Evolutionary conservation across 1,140 invertebrate species (phyloP).

Genomic region (Cheumatopsyche charites): DNA sequence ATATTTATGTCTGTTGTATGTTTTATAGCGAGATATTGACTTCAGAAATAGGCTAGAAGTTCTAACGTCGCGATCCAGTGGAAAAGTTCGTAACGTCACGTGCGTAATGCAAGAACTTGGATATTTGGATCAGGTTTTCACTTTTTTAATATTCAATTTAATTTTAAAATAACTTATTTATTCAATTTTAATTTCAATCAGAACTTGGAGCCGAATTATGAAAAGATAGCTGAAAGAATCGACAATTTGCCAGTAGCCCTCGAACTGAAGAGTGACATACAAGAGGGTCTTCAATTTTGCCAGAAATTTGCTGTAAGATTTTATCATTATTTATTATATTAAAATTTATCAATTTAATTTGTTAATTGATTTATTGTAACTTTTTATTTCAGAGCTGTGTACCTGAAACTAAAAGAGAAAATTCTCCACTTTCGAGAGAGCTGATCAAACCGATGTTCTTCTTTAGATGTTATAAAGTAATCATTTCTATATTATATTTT

Average conservation of each 20-base stretch:
- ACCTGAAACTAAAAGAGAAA: slow-evolving; percentile 67
- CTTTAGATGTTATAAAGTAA: slow-evolving; percentile 71
- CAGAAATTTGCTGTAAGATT: slow-evolving; percentile 67
- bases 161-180: background rate
- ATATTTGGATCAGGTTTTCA: slow-evolving; percentile 62
- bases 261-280: slow-evolving; percentile 67
- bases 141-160: background rate
- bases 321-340: slow-evolving; percentile 1
- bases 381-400: slow-evolving; percentile 66
- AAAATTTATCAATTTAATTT: slow-evolving; percentile 12
- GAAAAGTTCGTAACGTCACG: slow-evolving; percentile 65
- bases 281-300: slow-evolving; percentile 68
- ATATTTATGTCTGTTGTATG: background rate
- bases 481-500: too few species aligned
- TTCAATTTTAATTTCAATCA: slow-evolving; percentile 46
- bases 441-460: slow-evolving; percentile 70
- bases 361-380: background rate
- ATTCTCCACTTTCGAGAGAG: slow-evolving; percentile 65
- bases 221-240: slow-evolving; percentile 65
- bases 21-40: slow-evolving; percentile 66
- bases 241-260: slow-evolving; percentile 63
- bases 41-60: slow-evolving; percentile 64
- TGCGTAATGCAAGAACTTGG: slow-evolving; percentile 73
- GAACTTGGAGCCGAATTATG: slow-evolving; percentile 68
- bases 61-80: slow-evolving; percentile 60